Percentiles rank a stretch among this genome's conserved stretches.
These are phyloP conservation scores for Sycobia sp. DNA, from an alignment of 1,140 invertebrate species.

Conservation along the genomic window DNA sequence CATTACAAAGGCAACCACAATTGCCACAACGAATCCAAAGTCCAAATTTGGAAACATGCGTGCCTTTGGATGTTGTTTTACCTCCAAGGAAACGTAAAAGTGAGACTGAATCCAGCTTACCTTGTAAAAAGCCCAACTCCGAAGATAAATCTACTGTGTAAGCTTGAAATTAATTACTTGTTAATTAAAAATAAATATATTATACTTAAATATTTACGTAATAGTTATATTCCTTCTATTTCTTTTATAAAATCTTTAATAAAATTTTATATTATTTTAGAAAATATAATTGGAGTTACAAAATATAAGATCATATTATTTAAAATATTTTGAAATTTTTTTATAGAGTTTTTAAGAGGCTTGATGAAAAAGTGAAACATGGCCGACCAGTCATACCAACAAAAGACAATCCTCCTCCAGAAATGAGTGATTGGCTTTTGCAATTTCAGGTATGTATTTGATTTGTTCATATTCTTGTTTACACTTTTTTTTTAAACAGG, in stretches of 20 bases:
- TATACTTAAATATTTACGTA: too few relatives aligned
- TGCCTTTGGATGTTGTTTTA: slow-evolving; percentile 51
- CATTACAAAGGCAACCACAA: slow-evolving; percentile 39
- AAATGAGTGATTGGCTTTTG: slow-evolving; percentile 76
- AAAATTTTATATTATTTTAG: neutral
- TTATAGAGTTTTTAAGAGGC: slow-evolving; percentile 49
- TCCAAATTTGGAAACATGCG: slow-evolving; percentile 50
- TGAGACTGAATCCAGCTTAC: slow-evolving; percentile 54
- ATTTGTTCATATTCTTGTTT: neutral
- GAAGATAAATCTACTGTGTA: slow-evolving; percentile 50
- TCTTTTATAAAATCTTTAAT: neutral
- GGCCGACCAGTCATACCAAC: slow-evolving; percentile 70
- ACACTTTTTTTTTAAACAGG: too few relatives aligned
- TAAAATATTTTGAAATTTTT: slow-evolving; percentile 16
- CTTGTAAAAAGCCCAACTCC: slow-evolving; percentile 55
- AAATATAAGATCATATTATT: neutral
- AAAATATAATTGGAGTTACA: neutral
- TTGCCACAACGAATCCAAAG: slow-evolving; percentile 46
- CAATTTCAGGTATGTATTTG: slow-evolving; percentile 70
- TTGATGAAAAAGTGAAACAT: slow-evolving; percentile 60
- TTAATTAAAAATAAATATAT: too few relatives aligned
- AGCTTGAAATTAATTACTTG: too few relatives aligned
- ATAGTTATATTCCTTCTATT: too few relatives aligned
- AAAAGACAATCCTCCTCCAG: slow-evolving; percentile 80
- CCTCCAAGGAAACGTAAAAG: slow-evolving; percentile 57